Conservation (phyloP, 23 tunicate genomes). For the Oikopleura dioica region DNA sequence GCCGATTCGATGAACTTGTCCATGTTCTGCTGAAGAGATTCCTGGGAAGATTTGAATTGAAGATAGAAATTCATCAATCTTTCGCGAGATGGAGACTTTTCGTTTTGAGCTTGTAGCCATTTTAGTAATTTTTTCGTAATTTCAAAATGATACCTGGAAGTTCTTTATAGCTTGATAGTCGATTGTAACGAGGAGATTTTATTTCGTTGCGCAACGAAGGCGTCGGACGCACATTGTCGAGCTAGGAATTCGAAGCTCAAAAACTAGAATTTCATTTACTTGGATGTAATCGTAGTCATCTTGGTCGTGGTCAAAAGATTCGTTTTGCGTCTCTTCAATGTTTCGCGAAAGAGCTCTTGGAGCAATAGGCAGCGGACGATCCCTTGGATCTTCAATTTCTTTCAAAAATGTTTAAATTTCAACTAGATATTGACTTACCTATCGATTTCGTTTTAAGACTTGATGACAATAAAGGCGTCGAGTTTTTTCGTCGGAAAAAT, state of each 20-base stretch:
- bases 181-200: too few relatives aligned
- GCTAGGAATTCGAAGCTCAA: too few relatives aligned
- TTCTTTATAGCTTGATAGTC: too few relatives aligned
- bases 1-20: neutral
- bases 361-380: neutral
- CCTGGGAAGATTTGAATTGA: neutral
- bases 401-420: too few relatives aligned
- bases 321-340: neutral
- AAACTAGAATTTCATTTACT: too few relatives aligned
- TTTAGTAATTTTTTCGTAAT: neutral
- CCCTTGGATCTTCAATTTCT: neutral
- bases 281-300: slow-evolving; percentile 12
- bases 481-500: too few relatives aligned
- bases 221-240: too few relatives aligned
- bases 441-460: too few relatives aligned
- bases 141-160: too few relatives aligned
- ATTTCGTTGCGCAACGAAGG: too few relatives aligned
- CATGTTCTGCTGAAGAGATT: neutral
- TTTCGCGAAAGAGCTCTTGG: neutral
- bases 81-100: neutral
- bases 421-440: neutral
- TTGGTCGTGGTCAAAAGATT: slow-evolving; percentile 2
- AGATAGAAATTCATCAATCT: neutral
- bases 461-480: too few relatives aligned
- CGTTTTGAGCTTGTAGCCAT: neutral